Conservation (phyloP, 2,888 invertebrate genomes). For the Ormyrus thymus region DNA sequence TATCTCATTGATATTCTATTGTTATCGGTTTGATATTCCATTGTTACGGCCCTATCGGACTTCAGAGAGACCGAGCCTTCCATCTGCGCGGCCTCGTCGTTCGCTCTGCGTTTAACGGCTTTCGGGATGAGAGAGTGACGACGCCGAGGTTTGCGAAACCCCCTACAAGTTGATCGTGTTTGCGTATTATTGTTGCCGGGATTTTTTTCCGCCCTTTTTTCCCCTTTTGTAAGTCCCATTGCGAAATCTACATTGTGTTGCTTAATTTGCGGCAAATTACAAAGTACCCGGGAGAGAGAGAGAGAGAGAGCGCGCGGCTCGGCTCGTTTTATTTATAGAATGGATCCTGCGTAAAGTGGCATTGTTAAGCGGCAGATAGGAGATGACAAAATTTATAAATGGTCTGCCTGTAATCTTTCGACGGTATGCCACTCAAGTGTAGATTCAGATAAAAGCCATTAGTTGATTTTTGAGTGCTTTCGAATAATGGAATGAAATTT, state of each 20-base stretch:
- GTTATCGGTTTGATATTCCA: constrained; percentile 55
- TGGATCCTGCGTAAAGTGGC: no score
- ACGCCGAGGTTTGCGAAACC: constrained; percentile 34
- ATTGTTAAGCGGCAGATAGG: no score
- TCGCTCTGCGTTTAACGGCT: constrained; percentile 37
- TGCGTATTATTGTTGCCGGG: constrained; percentile 45
- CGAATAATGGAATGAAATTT: no score
- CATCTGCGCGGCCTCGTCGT: constrained; percentile 18
- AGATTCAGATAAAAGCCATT: no score
- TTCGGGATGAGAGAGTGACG: constrained; percentile 31
- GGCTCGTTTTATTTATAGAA: constrained; percentile 19
- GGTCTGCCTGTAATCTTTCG: no score
- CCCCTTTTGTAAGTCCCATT: constrained; percentile 3
- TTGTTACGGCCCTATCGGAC: constrained; percentile 39
- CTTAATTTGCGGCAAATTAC: constrained; percentile 45
- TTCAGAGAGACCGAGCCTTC: constrained; percentile 5
- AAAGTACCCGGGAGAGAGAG: neutral
- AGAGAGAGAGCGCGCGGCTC: neutral
- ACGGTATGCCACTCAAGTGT: no score
- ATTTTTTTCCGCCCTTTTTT: neutral
- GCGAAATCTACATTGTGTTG: constrained; percentile 34
- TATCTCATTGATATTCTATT: constrained; percentile 57
- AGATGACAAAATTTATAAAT: no score
- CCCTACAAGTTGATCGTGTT: constrained; percentile 40
- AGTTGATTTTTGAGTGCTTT: no score